Base-by-base conservation (phyloP, 2,113 vertebrate genomes). In the Chaetorhynchus papuensis region DNA sequence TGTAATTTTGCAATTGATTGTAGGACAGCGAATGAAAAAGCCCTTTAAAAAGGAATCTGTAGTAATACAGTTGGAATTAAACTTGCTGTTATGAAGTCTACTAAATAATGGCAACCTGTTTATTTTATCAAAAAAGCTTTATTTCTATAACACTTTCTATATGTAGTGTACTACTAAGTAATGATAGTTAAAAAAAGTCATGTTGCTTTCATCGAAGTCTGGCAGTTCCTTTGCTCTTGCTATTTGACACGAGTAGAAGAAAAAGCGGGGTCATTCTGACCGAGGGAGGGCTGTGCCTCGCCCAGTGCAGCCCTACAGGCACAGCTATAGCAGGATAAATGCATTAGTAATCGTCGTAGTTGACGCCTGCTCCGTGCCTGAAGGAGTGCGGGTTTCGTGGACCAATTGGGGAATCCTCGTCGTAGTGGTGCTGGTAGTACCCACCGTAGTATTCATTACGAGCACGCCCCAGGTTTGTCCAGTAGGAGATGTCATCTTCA, bases 301-400 rank as follows among this genome's bases (percentile, higher is more conserved):
- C 23, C 37, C 42, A 12, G 41, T 3, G 28, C 83, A 80, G 85
- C 71, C 35, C 45, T 12, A 1, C 3, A 70, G 61, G 41, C 54
- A 27, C 30, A 49, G 12, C 44, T 74, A 0, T 1, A 8, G 15
- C 0, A 37, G 42, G 42, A 30, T 9, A 23, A 37, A 65, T 41
- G 31, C 23, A 7, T 75, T 45, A 99, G 91, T 99, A 99, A 94
- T 99, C 99, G 6, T 99, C 99, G 0, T 99, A 99, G 95, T 99
- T 99, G 95, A 99, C 99, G 0, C 98, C 95, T 19, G 99, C 99
- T 24, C 99, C 99, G 0, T 99, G 98, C 87, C 99, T 97, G 96
- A 99, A 98, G 39, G 96, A 92, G 13, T 97, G 27, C 1, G 98
- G 94, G 74, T 98, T 97, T 17, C 93, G 97, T 2, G 99, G 99